Conservation (phyloP, 92 coral and sea anemone genomes). For the Porites rus region DNA sequence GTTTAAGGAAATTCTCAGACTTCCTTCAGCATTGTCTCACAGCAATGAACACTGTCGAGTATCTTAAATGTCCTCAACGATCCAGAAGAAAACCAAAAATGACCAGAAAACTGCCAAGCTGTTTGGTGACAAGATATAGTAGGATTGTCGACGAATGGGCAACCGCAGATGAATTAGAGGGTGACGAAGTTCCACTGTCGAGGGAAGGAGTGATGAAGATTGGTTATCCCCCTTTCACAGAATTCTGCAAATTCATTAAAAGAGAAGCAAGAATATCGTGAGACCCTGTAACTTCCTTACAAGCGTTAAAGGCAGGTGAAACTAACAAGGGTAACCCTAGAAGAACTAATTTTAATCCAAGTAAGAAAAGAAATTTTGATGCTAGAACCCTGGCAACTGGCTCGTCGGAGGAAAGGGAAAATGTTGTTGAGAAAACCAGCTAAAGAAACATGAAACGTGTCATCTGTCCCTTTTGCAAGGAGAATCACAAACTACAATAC, state of each 20-base stretch:
- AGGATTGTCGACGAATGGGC: constrained; percentile 43
- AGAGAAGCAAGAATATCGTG: constrained; percentile 59
- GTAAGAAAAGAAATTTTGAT: background rate
- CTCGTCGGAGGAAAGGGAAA: background rate
- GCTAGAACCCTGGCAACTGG: constrained; percentile 28
- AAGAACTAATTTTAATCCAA: background rate
- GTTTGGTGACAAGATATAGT: constrained; percentile 40
- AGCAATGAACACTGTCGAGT: constrained; percentile 36
- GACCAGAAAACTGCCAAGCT: constrained; percentile 66
- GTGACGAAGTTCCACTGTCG: background rate
- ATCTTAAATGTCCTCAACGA: constrained; percentile 58
- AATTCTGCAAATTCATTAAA: constrained; percentile 52
- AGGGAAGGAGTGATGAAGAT: background rate
- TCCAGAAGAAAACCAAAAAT: constrained; percentile 3
- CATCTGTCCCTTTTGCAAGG: constrained; percentile 48
- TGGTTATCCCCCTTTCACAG: constrained; percentile 54
- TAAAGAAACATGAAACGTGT: background rate
- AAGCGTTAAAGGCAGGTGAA: constrained; percentile 1
- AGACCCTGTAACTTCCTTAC: constrained; percentile 34
- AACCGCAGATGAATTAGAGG: background rate
- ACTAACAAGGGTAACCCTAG: background rate
- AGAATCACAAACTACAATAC: constrained; percentile 39
- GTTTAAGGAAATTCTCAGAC: constrained; percentile 68
- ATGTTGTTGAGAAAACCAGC: background rate
- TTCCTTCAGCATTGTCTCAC: constrained; percentile 57